Evolutionary conservation across 2,888 invertebrate species (phyloP), one percentile per base, ranked within the genome.

Genomic region (Strigamia crassipes): DNA sequence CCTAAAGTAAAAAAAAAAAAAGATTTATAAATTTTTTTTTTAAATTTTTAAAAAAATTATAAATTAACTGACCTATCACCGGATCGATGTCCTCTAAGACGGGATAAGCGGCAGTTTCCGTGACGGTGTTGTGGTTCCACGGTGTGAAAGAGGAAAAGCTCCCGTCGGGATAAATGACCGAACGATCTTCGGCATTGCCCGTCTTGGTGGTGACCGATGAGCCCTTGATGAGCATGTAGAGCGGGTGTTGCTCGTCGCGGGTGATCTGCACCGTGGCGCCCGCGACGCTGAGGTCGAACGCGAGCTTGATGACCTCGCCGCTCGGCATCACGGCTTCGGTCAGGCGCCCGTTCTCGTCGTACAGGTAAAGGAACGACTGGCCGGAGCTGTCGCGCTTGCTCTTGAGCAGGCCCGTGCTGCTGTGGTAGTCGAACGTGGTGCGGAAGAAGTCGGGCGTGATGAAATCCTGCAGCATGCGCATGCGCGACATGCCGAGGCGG

Each of bases 371-470:
- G 85, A 95, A 88, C 1, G 87, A 95, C 84, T 96, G 90, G 1
- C 96, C 96, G 1, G 95, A 95, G 83, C 95, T 94, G 80, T 96
- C 96, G 15, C 95, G 90, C 87, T 96, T 95, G 0, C 95, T 94
- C 87, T 94, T 94, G 46, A 98, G 89, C 61, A 98, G 89, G 0
- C 96, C 97, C 0, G 95, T 94, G 0, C 95, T 94, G 0, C 94
- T 94, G 86, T 96, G 94, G 87, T 97, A 98, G 86, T 96, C 96
- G 87, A 97, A 97, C 0, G 95, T 96, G 1, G 96, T 94, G 86
- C 96, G 96, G 86, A 96, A 95, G 88, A 96, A 96, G 86, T 97
- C 96, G 0, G 97, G 96, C 0, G 96, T 95, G 83, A 95, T 94
- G 1, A 96, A 88, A 86, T 95, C 95, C 87, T 96, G 95, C 15